A percentile compares a stretch with the other conserved stretches of the same genome.
These are phyloP conservation scores for Galbula dea DNA, from an alignment of 2,113 vertebrate species.

Conservation along the genomic window DNA sequence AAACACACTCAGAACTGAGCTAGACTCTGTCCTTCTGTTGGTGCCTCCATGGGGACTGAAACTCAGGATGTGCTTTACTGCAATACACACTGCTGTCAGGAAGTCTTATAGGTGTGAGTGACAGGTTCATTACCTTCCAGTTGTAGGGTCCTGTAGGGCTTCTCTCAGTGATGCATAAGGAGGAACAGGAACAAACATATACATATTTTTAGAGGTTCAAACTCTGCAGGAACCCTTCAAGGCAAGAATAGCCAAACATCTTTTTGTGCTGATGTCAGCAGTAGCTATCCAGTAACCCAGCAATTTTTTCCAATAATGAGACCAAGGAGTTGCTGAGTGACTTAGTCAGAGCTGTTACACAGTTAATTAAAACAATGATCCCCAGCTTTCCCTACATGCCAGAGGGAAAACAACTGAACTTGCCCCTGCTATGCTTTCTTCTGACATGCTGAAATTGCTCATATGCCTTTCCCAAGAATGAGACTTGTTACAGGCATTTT, in stretches of 20 bases:
- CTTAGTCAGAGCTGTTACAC: neutral
- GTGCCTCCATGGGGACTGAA: neutral
- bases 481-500: neutral
- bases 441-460: neutral
- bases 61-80: neutral
- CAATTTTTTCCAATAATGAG: neutral
- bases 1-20: neutral
- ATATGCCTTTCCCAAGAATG: neutral
- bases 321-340: neutral
- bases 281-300: neutral
- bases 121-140: neutral
- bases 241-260: neutral
- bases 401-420: neutral
- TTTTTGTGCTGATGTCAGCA: neutral
- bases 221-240: neutral
- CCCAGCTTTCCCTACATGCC: neutral
- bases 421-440: neutral
- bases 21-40: neutral
- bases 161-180: neutral
- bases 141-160: neutral
- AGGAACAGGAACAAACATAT: neutral
- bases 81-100: neutral
- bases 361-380: neutral
- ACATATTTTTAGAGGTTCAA: neutral
- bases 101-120: neutral